Conservation (phyloP, 1,140 invertebrate genomes). For the Wasmannia auropunctata region DNA sequence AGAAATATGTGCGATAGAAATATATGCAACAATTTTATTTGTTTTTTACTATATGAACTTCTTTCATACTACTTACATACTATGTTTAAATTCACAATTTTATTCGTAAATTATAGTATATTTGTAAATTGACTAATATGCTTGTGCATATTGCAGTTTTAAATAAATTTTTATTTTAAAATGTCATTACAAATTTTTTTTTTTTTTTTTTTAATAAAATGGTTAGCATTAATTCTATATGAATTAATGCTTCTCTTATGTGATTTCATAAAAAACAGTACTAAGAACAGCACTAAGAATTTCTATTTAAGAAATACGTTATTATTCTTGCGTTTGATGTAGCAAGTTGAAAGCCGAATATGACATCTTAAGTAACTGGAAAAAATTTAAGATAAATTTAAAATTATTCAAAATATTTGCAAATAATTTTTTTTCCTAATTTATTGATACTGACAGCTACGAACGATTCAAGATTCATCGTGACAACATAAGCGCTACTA, state of each 20-base stretch:
- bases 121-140: background rate
- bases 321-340: background rate
- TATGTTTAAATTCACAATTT: background rate
- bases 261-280: background rate
- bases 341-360: background rate
- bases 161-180: constrained; percentile 65
- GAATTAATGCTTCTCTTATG: constrained; percentile 18
- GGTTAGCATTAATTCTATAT: background rate
- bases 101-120: background rate
- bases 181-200: constrained; percentile 51
- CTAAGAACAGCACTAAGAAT: background rate
- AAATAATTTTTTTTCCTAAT: background rate
- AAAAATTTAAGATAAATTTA: too few relatives aligned
- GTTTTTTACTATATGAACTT: background rate
- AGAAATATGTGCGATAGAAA: background rate
- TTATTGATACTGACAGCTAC: background rate
- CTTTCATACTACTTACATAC: background rate
- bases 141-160: constrained; percentile 34
- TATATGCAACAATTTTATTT: background rate
- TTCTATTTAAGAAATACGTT: background rate
- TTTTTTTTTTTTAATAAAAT: background rate
- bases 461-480: background rate
- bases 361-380: too few relatives aligned
- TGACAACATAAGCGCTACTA: too few relatives aligned
- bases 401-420: background rate